Evolutionary conservation across 2,888 invertebrate species (phyloP).

Genomic region (Rhaphigaster nebulosa): DNA sequence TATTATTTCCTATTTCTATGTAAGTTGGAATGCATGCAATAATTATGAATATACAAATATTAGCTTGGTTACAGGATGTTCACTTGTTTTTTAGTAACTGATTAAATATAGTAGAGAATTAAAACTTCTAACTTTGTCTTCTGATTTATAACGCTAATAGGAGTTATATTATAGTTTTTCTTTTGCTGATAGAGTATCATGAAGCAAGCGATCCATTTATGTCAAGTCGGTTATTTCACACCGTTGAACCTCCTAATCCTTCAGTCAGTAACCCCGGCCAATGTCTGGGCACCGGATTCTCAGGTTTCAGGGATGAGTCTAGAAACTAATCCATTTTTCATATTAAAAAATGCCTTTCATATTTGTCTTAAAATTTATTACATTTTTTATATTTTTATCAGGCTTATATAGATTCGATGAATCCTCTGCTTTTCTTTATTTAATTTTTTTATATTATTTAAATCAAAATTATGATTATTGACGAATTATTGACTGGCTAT

Average conservation of each 20-base stretch:
- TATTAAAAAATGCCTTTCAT: no score
- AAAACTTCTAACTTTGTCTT: not conserved
- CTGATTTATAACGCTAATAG: slow-evolving; percentile 11
- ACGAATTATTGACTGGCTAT: no score
- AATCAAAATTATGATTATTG: no score
- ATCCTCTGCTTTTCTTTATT: no score
- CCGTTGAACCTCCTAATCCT: not conserved
- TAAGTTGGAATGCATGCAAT: not conserved
- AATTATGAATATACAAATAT: not conserved
- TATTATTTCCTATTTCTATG: no score
- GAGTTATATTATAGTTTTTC: slow-evolving; percentile 1
- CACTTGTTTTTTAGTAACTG: not conserved
- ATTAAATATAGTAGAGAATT: not conserved
- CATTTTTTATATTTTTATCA: no score
- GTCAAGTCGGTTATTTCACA: slow-evolving; percentile 15
- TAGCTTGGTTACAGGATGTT: not conserved
- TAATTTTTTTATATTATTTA: no score
- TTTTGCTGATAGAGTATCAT: not conserved
- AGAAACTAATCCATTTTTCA: no score
- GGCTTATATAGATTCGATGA: no score
- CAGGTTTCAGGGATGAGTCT: not conserved
- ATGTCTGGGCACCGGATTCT: not conserved
- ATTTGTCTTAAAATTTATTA: no score
- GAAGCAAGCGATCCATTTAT: not conserved
- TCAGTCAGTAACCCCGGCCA: not conserved